A percentile compares a stretch with the other conserved stretches of the same genome.
These are phyloP conservation scores for Pollenia labialis DNA, from an alignment of 2,888 invertebrate species.

Conservation along the genomic window DNA sequence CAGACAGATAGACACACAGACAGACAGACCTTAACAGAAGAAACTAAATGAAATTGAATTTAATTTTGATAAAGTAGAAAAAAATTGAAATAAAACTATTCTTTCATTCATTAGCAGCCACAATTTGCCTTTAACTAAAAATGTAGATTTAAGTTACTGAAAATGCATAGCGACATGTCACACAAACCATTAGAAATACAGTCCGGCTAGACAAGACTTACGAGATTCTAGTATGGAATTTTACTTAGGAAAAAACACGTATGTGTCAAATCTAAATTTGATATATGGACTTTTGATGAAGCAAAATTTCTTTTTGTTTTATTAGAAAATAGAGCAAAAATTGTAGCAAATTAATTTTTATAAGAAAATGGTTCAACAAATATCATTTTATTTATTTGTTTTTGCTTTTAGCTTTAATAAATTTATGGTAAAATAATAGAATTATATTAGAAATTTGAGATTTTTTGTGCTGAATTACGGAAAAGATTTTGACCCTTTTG, in stretches of 20 bases:
- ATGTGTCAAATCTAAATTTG: constrained; percentile 46
- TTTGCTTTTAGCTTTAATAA: constrained; percentile 27
- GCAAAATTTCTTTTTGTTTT: constrained; percentile 25
- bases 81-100: background rate
- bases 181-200: constrained; percentile 9
- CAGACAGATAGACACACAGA: background rate
- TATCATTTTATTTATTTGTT: constrained; percentile 4
- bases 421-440: constrained; percentile 46
- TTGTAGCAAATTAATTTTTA: constrained; percentile 37
- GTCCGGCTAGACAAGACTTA: constrained; percentile 12
- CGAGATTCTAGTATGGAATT: background rate
- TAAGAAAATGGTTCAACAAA: constrained; percentile 6
- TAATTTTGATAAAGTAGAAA: constrained; percentile 50
- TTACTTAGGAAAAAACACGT: background rate
- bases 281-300: constrained; percentile 59
- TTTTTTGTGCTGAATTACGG: background rate
- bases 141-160: background rate
- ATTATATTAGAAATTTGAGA: constrained; percentile 17
- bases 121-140: constrained; percentile 38
- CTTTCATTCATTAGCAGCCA: background rate
- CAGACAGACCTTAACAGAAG: background rate
- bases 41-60: constrained; percentile 60
- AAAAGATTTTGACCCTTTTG: background rate
- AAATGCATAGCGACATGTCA: background rate
- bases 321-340: constrained; percentile 41